These are phyloP conservation scores for Adelges cooleyi DNA, from an alignment of 1,140 invertebrate genomes.

Conservation along the genomic window DNA sequence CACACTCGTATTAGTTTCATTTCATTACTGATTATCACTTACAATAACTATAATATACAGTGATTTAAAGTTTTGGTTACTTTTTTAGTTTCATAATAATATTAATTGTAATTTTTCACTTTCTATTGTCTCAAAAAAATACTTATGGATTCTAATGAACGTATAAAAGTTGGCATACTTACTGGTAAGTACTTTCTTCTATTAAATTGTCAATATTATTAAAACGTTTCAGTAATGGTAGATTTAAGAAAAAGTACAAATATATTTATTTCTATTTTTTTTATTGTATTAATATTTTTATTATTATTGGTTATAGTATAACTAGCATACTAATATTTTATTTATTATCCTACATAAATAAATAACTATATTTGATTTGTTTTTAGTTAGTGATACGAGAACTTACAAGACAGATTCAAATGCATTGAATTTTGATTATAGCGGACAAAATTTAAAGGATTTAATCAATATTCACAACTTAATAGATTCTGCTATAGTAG, in stretches of 20 bases:
- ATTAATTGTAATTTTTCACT: background rate
- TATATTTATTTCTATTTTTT: too few species aligned
- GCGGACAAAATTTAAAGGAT: background rate
- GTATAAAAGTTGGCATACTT: background rate
- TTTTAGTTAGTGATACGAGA: conserved; percentile 17
- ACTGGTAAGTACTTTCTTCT: too few species aligned
- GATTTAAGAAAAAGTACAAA: too few species aligned
- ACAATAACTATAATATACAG: too few species aligned
- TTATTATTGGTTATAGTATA: background rate
- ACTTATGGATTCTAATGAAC: background rate
- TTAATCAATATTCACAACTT: background rate
- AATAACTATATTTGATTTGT: too few species aligned
- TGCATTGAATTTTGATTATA: background rate
- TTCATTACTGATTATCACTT: too few species aligned
- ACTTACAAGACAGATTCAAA: background rate
- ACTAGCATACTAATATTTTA: background rate
- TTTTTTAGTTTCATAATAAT: background rate
- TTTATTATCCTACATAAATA: background rate
- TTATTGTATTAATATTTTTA: too few species aligned
- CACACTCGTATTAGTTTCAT: too few species aligned
- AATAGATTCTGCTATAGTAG: background rate
- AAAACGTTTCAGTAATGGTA: too few species aligned
- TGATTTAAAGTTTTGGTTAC: background rate
- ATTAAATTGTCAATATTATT: too few species aligned
- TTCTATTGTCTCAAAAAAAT: background rate